Evolutionary conservation across 2,888 invertebrate genomes (phyloP), one percentile per base, ranked within the genome.

Genomic region (Ctenicera cuprea): DNA sequence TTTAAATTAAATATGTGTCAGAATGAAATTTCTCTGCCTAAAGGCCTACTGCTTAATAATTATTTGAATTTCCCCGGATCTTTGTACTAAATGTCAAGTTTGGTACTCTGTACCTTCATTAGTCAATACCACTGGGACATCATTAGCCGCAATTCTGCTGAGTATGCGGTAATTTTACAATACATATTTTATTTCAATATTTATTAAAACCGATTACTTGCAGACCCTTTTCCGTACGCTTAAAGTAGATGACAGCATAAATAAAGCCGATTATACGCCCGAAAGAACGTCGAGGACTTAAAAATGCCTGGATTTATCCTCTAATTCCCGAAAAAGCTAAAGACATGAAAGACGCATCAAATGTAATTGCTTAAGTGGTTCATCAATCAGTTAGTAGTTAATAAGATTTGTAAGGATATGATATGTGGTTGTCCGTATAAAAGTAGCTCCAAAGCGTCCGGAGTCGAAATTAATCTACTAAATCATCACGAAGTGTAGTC

Each of bases 381-480:
- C 64, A 64, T 64, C 50, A 64, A 64, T 64, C 64, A 64, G 48
- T 50, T 50, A 45, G 45, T 14, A 48, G 64, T 64, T 64, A 64
- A 64, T 64, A 50, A 50, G 45, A 64, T 64, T 64, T 30, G 33
- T 50, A 50, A 64, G 48, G 26, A 64, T 64, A 64, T 48, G 50
- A 64, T 64, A 48, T 64, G 64, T 64, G 64, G 48, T 30, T 33
- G 26, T 64, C 22, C 48, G 18, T 38, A 62, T 48, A 48, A 48
- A 64, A 64, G 64, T 26, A 45, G 64, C 64, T 64, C 45, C 33
- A 37, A n/a, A 48, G 30, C 64, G 45, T 50, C 33, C 30, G 33
- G 48, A 50, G n/a, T 48, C 64, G 64, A 64, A 64, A 64, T 64
- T 64, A 64, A 30, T 45, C 64, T 18, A 64, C 48, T 64, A 64